Conservation (phyloP, 2,888 invertebrate genomes). For the Sphinx pinastri region DNA sequence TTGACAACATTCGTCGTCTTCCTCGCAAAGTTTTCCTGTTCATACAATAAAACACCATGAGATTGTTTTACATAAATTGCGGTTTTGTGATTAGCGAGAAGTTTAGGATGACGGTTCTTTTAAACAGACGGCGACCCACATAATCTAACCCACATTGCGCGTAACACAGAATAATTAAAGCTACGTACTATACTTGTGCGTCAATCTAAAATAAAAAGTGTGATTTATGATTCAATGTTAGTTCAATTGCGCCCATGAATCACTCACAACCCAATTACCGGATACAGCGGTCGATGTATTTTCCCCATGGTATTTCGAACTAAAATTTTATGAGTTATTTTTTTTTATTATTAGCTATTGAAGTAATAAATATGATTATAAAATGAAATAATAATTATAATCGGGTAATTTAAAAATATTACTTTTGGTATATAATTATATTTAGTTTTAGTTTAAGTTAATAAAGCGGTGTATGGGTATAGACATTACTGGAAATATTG, state of each 20-base stretch:
- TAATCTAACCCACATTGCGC: conserved; percentile 21
- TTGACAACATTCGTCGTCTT: conserved; percentile 13
- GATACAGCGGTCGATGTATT: neutral
- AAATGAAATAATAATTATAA: too few species aligned
- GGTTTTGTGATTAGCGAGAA: conserved; percentile 28
- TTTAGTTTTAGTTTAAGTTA: too few species aligned
- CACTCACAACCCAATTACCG: conserved; percentile 35
- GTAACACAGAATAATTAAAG: conserved; percentile 32
- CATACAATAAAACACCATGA: conserved; percentile 21
- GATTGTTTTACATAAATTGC: conserved; percentile 27
- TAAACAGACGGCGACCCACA: conserved; percentile 20
- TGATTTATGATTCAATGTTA: conserved; percentile 53
- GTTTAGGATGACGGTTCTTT: conserved; percentile 16
- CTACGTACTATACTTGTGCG: conserved; percentile 46
- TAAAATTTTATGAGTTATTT: neutral
- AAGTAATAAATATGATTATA: too few species aligned
- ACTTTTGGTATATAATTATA: too few species aligned
- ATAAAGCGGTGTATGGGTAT: too few species aligned
- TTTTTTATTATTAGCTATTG: neutral
- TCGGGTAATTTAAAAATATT: too few species aligned
- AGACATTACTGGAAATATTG: too few species aligned
- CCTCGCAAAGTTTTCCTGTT: conserved; percentile 15
- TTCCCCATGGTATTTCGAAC: conserved; percentile 5
- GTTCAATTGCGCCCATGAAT: conserved; percentile 26
- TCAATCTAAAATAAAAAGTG: conserved; percentile 55